Conservation (phyloP, 1,140 invertebrate species). For the Pantala flavescens region DNA sequence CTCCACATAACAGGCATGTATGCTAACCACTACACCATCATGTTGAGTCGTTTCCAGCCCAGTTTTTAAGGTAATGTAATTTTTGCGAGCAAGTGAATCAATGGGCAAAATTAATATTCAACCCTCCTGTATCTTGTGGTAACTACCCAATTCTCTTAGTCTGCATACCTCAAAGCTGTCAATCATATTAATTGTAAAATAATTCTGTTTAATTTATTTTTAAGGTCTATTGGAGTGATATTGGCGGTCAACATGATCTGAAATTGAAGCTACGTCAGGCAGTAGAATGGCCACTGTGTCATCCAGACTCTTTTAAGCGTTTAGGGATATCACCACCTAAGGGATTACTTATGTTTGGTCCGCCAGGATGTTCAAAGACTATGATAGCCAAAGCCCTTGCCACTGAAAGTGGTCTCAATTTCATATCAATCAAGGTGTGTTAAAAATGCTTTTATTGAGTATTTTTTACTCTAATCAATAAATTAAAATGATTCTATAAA, state of each 20-base stretch:
- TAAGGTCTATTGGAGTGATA: constrained; percentile 70
- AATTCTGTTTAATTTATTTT: no score
- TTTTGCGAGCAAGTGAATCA: no score
- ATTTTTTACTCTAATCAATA: neutral
- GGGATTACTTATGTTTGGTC: constrained; percentile 92
- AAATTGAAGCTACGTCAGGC: constrained; percentile 81
- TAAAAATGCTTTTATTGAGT: neutral
- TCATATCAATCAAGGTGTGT: constrained; percentile 73
- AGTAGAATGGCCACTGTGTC: constrained; percentile 84
- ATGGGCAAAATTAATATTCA: no score
- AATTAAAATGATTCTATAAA: no score
- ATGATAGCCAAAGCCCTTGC: constrained; percentile 92
- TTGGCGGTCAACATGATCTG: constrained; percentile 80
- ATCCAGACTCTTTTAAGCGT: constrained; percentile 79
- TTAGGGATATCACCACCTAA: constrained; percentile 87
- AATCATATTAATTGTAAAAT: no score
- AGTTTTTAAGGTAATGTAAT: no score
- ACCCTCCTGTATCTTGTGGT: no score
- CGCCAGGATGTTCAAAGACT: constrained; percentile 95
- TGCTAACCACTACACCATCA: no score
- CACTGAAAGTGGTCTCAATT: constrained; percentile 88
- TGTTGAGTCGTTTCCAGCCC: no score
- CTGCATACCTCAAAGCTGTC: no score
- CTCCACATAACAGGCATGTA: no score
- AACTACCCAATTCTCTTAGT: no score